Percentiles rank a stretch among this genome's conserved stretches.
These are phyloP conservation scores for Chelidonichthys spinosus DNA, from an alignment of 2,797 vertebrate genomes.

Conservation along the genomic window DNA sequence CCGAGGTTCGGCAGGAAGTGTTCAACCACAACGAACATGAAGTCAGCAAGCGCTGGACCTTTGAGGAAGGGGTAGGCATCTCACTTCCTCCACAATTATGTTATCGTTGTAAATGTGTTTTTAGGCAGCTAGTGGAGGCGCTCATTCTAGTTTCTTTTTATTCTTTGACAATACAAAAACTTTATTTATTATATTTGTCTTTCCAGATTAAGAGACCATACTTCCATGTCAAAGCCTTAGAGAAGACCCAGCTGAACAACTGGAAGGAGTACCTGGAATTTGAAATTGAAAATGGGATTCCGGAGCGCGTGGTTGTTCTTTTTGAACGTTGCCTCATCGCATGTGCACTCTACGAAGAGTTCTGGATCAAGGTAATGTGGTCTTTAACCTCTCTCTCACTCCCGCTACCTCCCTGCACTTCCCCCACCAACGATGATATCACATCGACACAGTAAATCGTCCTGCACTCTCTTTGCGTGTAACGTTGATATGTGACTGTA, in stretches of 20 bases:
- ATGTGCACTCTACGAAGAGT: conserved; percentile 99
- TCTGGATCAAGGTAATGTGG: conserved; percentile 96
- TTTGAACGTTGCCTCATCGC: conserved; percentile 99
- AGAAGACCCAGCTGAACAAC: conserved; percentile 98
- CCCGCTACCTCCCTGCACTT: conserved; percentile 84
- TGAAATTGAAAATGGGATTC: conserved; percentile 97
- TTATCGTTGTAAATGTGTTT: not conserved
- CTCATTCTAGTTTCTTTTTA: not conserved
- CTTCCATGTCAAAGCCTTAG: conserved; percentile 98
- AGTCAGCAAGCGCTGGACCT: conserved; percentile 99
- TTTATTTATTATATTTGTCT: not conserved
- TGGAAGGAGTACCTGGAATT: conserved; percentile 99
- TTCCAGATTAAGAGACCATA: conserved; percentile 97
- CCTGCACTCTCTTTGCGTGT: conserved; percentile 97
- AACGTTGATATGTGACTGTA: conserved; percentile 99
- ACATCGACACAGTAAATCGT: conserved; percentile 94
- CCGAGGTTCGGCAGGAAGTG: conserved; percentile 95
- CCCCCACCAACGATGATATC: conserved; percentile 91
- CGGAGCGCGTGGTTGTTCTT: conserved; percentile 96
- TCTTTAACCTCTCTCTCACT: conserved; percentile 55
- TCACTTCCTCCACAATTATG: not conserved
- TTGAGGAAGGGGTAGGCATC: conserved; percentile 96
- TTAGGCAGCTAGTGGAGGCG: too few relatives aligned
- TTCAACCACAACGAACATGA: conserved; percentile 99
- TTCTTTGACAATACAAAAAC: not conserved